Conservation (phyloP, 2,888 invertebrate genomes). For the Cotesia congregata region DNA sequence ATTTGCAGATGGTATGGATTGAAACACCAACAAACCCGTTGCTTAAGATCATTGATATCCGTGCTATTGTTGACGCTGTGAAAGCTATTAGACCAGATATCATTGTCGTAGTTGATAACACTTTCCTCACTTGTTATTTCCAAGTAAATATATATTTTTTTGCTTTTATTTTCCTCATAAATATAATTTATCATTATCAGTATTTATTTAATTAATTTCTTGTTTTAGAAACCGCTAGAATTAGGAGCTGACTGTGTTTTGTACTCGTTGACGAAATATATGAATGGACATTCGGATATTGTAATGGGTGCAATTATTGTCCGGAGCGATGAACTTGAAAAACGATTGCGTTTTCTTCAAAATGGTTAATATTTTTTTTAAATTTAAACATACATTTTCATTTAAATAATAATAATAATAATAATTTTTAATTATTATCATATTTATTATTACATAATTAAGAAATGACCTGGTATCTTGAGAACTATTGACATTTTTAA, state of each 20-base stretch:
- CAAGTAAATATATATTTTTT: constrained; percentile 71
- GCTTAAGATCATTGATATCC: constrained; percentile 90
- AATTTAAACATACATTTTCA: neutral
- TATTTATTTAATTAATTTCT: neutral
- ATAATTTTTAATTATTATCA: no score
- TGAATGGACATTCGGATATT: constrained; percentile 98
- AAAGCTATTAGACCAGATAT: constrained; percentile 73
- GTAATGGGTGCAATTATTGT: constrained; percentile 93
- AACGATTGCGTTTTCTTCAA: constrained; percentile 86
- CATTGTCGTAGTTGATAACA: constrained; percentile 91
- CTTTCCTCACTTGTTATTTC: constrained; percentile 91
- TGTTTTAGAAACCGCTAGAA: constrained; percentile 82
- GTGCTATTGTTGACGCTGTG: constrained; percentile 77
- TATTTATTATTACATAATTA: no score
- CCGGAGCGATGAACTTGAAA: constrained; percentile 80
- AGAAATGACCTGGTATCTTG: no score
- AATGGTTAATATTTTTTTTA: constrained; percentile 73
- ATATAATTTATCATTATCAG: constrained; percentile 1
- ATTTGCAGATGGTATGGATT: constrained; percentile 85
- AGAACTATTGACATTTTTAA: no score
- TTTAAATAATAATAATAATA: no score
- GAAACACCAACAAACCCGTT: constrained; percentile 98
- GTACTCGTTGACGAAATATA: constrained; percentile 96
- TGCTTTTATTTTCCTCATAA: neutral
- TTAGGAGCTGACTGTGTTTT: constrained; percentile 92